Conservation (phyloP, 2,888 invertebrate species). For the Perizoma affinitatum region DNA sequence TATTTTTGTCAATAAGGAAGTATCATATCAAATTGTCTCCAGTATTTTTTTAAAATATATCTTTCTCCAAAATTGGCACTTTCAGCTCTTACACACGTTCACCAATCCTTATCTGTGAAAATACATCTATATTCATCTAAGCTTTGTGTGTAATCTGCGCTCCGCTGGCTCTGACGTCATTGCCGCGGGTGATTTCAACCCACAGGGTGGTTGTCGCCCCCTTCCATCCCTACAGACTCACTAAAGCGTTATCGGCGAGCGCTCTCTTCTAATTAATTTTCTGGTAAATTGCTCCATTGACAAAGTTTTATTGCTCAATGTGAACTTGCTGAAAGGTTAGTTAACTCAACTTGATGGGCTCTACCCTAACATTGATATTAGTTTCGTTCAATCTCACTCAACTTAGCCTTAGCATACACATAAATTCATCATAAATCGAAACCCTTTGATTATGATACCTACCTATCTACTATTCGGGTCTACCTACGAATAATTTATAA, state of each 20-base stretch:
- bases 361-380: background rate
- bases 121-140: constrained; percentile 43
- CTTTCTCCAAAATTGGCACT: constrained; percentile 20
- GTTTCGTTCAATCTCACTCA: background rate
- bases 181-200: constrained; percentile 35
- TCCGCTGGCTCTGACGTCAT: constrained; percentile 52
- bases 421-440: no score
- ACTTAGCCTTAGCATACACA: no score
- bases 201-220: constrained; percentile 15
- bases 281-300: constrained; percentile 44
- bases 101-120: constrained; percentile 32
- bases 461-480: no score
- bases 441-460: no score
- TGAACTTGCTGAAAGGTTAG: constrained; percentile 22
- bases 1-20: no score
- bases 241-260: constrained; percentile 45
- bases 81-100: constrained; percentile 25
- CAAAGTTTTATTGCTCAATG: constrained; percentile 37
- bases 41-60: constrained; percentile 1
- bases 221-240: constrained; percentile 36
- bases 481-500: no score
- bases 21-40: background rate
- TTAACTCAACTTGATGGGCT: constrained; percentile 6
- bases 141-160: constrained; percentile 41
- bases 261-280: constrained; percentile 48